phyloP scores from a whole-genome alignment of 2,113 vertebrate species.

The Gopherus flavomarginatus region DNA sequence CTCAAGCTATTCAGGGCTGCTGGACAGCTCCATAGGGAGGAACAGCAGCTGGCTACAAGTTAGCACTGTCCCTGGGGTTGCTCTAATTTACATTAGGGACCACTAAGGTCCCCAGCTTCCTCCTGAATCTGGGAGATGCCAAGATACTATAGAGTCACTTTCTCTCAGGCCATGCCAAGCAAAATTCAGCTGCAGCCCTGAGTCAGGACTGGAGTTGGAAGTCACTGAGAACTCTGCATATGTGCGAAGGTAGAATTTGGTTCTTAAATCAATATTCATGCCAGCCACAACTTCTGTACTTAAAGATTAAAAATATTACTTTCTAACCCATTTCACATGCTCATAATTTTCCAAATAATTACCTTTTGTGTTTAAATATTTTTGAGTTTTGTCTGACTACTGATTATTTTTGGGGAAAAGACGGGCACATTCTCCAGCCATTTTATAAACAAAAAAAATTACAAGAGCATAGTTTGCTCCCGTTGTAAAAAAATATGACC shows the following conservation, averaged over 20 bases:
- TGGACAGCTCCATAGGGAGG: neutral
- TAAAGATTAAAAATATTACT: neutral
- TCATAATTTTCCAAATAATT: neutral
- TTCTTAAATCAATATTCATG: neutral
- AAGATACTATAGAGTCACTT: neutral
- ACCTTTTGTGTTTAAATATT: neutral
- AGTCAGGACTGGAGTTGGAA: neutral
- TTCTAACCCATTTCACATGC: neutral
- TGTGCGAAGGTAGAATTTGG: neutral
- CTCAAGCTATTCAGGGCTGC: neutral
- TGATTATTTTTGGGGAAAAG: neutral
- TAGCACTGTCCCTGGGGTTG: neutral
- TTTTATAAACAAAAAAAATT: neutral
- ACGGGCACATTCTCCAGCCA: neutral
- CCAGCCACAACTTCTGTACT: neutral
- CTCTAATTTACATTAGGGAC: neutral
- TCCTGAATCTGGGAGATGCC: neutral
- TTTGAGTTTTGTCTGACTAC: neutral
- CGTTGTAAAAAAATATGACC: neutral
- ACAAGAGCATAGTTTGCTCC: neutral
- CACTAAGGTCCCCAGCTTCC: neutral
- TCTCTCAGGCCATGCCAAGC: neutral
- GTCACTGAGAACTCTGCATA: neutral
- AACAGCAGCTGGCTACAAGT: neutral
- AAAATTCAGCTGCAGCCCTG: conserved; percentile 2